Percentiles rank a stretch among this genome's conserved stretches.
phyloP scores from a whole-genome alignment of 2,888 invertebrate genomes.

The Hirtodrosophila trivittata region DNA sequence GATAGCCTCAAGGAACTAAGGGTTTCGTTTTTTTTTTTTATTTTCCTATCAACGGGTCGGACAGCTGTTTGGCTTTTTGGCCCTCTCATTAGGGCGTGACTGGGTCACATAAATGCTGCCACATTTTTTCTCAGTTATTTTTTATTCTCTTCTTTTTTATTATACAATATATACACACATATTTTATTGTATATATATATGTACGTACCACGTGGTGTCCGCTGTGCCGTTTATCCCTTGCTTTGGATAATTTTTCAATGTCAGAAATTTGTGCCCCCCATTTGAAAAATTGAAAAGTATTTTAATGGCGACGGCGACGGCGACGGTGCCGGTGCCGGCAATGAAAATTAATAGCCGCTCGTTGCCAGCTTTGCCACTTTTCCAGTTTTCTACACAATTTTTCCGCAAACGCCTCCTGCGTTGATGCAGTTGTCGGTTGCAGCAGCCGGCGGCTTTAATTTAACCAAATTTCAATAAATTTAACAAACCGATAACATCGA shows the following conservation, averaged over 20 bases:
- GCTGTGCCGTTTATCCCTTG: slow-evolving; percentile 45
- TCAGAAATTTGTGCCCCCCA: slow-evolving; percentile 58
- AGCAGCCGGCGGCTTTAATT: slow-evolving; percentile 26
- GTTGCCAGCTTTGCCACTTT: slow-evolving; percentile 41
- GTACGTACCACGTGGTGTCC: slow-evolving; percentile 16
- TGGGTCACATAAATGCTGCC: slow-evolving; percentile 29
- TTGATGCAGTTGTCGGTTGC: slow-evolving; percentile 32
- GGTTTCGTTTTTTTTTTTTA: slow-evolving; percentile 12
- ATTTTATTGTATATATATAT: not conserved
- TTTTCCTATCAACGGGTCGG: slow-evolving; percentile 52
- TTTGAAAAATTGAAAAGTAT: slow-evolving; percentile 74
- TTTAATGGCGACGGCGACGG: slow-evolving; percentile 63
- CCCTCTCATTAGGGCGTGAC: slow-evolving; percentile 43
- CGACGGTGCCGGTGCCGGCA: slow-evolving; percentile 34
- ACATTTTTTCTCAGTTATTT: slow-evolving; percentile 2
- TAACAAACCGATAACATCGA: not conserved
- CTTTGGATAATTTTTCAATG: slow-evolving; percentile 73
- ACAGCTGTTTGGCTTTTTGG: slow-evolving; percentile 28
- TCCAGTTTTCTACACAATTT: slow-evolving; percentile 21
- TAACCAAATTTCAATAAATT: slow-evolving; percentile 22
- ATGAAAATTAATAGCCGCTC: slow-evolving; percentile 72
- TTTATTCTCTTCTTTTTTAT: not conserved
- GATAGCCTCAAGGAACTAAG: slow-evolving; percentile 15
- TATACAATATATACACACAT: not conserved
- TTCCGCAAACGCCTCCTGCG: not conserved